Conservation (phyloP, 2,113 vertebrate genomes). For the Salvelinus fontinalis region DNA sequence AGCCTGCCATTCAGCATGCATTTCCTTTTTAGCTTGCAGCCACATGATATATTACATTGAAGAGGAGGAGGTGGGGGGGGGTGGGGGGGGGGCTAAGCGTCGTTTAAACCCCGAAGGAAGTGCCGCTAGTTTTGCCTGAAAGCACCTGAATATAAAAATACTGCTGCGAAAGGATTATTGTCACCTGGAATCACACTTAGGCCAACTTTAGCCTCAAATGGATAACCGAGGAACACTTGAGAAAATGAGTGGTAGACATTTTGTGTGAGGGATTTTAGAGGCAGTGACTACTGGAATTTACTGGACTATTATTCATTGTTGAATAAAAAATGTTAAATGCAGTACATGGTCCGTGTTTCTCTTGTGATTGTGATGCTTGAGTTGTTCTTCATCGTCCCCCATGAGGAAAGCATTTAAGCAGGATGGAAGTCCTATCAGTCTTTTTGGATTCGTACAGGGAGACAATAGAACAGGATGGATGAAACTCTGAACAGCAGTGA, state of each 20-base stretch:
- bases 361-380: conserved; percentile 17
- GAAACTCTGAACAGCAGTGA: no score
- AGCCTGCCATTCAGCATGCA: conserved; percentile 53
- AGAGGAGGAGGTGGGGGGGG: conserved; percentile 15
- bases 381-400: not conserved
- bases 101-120: conserved; percentile 54
- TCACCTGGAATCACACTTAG: conserved; percentile 64
- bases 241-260: conserved; percentile 48
- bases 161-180: conserved; percentile 62
- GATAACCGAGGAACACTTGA: conserved; percentile 18
- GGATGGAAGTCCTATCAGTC: not conserved
- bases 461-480: not conserved
- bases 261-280: conserved; percentile 19
- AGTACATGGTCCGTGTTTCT: conserved; percentile 19
- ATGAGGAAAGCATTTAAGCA: not conserved
- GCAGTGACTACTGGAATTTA: conserved; percentile 40
- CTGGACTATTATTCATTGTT: conserved; percentile 54
- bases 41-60: conserved; percentile 61
- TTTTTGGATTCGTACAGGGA: not conserved
- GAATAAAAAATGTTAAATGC: conserved; percentile 44
- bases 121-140: conserved; percentile 61
- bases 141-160: conserved; percentile 69
- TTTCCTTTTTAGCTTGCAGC: conserved; percentile 53
- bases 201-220: conserved; percentile 59
- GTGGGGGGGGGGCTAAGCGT: conserved; percentile 41